Base-by-base conservation (phyloP, 1,140 invertebrate genomes). In the Caenorhabditis remanei region DNA sequence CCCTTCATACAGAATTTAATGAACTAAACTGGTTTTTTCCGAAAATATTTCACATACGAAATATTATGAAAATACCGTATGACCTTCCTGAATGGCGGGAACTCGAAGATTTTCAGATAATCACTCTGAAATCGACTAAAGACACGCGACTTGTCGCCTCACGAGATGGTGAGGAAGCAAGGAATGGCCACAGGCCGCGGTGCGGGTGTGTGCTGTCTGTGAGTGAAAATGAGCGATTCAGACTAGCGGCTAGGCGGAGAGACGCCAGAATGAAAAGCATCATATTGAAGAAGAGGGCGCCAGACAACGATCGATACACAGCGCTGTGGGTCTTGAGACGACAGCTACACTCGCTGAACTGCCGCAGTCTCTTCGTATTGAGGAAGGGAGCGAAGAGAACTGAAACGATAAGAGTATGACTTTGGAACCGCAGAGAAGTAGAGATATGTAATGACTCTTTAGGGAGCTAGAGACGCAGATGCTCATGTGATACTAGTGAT, bases 91-190 rank as follows among this genome's bases (percentile, higher is more conserved):
- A 32, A 32, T 32, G 32, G 32, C 32, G 32, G 32, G 32, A 32
- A 32, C 32, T 32, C 32, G 32, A 32, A 32, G 21, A 63, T 13
- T 79, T 79, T 24, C 71, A 79, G 71, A 79, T 79, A 24, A 79
- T 53, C n/a, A 50, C 46, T 50, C 71, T 79, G 71, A 79, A 79
- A 79, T 79, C 71, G 71, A 79, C 71, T 50, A 79, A 50, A 79
- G 46, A 9, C 71, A 79, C 71, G 71, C 71, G 71, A 79, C 71
- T 79, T 79, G 71, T 79, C 71, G 71, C 46, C 71, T 79, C 71
- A 79, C 43, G 71, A 79, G 43, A 79, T 79, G 71, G 71, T 79
- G 71, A 79, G 71, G 71, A 48, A 79, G 71, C 46, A 79, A 79
- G 71, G 53, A 79, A 79, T 79, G 71, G 71, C 71, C 71, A 79